Percentiles rank a stretch among this genome's conserved stretches.
Evolutionary conservation across 2,797 vertebrate genomes (phyloP).

Genomic region (Phoxinus dragarum): DNA sequence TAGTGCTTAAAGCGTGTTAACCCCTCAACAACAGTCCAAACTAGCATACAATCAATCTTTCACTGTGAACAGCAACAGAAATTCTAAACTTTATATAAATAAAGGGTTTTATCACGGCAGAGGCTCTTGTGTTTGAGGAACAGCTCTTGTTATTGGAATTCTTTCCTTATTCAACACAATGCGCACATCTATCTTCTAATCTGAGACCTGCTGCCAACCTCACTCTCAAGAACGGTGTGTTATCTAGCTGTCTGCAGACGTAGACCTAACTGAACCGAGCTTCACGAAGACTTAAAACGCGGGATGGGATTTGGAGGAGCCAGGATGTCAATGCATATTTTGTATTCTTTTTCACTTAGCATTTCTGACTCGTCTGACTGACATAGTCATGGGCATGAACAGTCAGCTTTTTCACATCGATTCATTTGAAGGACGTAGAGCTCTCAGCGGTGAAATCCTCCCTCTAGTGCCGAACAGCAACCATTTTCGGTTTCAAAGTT

Average conservation of each 20-base stretch:
- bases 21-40: background rate
- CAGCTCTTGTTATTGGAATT: slow-evolving; percentile 14
- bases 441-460: background rate
- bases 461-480: background rate
- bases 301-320: slow-evolving; percentile 11
- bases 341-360: slow-evolving; percentile 5
- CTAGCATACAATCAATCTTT: background rate
- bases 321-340: background rate
- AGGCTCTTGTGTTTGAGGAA: slow-evolving; percentile 2
- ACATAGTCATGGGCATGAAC: slow-evolving; percentile 4
- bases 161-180: background rate
- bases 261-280: background rate
- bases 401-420: background rate
- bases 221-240: slow-evolving; percentile 8
- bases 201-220: slow-evolving; percentile 8
- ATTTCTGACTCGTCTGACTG: background rate
- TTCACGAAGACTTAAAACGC: background rate
- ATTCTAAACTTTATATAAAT: slow-evolving; percentile 10
- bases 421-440: background rate
- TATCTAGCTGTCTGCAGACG: slow-evolving; percentile 2
- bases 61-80: background rate
- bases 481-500: background rate
- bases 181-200: background rate
- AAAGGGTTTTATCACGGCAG: background rate
- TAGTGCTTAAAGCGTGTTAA: background rate